A percentile compares a stretch with the other conserved stretches of the same genome.
Conservation (phyloP, 2,113 vertebrate genomes). For the Pantherophis guttatus region DNA sequence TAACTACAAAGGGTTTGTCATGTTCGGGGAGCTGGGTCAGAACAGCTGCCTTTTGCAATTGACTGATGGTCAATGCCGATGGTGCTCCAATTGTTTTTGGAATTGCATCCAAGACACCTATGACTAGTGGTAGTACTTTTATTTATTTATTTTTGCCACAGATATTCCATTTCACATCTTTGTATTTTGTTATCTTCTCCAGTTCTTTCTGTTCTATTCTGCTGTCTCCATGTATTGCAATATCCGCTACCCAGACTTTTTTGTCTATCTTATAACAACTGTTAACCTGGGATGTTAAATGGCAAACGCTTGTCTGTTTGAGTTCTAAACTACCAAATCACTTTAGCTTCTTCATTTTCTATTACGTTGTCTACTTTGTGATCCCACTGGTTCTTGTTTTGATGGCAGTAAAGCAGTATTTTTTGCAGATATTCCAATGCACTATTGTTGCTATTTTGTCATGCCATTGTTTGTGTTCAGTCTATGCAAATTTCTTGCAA, state of each 20-base stretch:
- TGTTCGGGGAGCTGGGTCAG: no score
- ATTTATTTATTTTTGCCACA: background rate
- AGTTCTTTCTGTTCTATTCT: background rate
- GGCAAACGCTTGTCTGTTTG: background rate
- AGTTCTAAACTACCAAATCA: background rate
- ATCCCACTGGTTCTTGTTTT: background rate
- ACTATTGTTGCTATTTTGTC: background rate
- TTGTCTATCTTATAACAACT: background rate
- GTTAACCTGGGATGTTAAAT: background rate
- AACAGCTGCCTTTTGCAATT: background rate
- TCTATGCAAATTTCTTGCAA: background rate
- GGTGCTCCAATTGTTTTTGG: background rate
- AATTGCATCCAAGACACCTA: background rate
- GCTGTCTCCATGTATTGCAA: background rate
- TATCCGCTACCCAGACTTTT: background rate
- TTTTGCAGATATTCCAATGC: background rate
- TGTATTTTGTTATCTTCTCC: background rate
- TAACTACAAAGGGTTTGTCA: no score
- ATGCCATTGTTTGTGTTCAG: background rate
- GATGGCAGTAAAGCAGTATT: background rate
- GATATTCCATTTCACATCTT: background rate
- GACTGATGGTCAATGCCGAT: background rate
- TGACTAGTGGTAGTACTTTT: background rate
- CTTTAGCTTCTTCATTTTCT: background rate
- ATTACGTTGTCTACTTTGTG: background rate